Evolutionary conservation across 2,888 invertebrate species (phyloP).

Genomic region (Resseliella maxima): DNA sequence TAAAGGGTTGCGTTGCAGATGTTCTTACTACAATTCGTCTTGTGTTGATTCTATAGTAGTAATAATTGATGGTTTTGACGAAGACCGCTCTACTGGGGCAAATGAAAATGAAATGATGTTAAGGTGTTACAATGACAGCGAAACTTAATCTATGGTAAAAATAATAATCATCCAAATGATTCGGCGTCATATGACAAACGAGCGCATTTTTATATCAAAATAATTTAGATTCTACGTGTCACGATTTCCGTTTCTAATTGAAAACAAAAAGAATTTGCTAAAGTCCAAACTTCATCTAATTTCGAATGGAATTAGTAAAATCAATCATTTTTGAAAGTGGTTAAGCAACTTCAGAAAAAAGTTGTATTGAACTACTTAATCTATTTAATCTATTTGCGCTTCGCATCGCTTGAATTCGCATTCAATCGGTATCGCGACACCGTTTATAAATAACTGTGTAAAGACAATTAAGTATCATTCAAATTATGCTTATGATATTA

Average conservation of each 20-base stretch:
- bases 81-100: background rate
- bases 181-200: constrained; percentile 39
- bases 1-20: constrained; percentile 22
- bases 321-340: constrained; percentile 1
- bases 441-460: background rate
- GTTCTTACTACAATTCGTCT: background rate
- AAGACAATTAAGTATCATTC: constrained; percentile 11
- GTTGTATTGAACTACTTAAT: too few relatives aligned
- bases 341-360: too few relatives aligned
- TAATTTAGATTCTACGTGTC: background rate
- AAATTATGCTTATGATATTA: too few relatives aligned
- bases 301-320: too few relatives aligned
- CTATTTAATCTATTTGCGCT: too few relatives aligned
- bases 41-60: background rate
- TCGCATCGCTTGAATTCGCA: background rate
- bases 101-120: constrained; percentile 19
- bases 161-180: constrained; percentile 11
- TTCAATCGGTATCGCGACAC: background rate
- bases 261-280: background rate
- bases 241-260: constrained; percentile 34
- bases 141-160: background rate
- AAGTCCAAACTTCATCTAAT: too few relatives aligned
- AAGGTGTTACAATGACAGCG: constrained; percentile 18
- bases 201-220: background rate
- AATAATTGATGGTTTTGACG: constrained; percentile 3